Conservation (phyloP, 2,113 vertebrate species). For the Noturus placidus region DNA sequence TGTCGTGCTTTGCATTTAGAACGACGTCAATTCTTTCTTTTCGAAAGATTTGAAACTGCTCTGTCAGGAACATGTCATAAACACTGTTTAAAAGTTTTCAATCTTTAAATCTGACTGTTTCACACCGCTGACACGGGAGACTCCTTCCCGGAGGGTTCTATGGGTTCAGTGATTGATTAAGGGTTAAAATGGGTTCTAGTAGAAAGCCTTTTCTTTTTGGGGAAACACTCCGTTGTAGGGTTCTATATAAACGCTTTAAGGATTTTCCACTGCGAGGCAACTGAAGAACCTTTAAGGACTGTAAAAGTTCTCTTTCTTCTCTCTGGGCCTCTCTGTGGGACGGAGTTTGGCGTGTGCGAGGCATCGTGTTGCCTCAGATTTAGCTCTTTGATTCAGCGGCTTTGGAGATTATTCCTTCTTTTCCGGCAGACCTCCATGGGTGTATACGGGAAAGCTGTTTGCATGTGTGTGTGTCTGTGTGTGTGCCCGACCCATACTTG, state of each 20-base stretch:
- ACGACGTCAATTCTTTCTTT: background rate
- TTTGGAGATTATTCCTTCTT: constrained; percentile 16
- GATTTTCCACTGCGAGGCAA: background rate
- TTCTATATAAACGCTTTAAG: background rate
- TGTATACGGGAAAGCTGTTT: background rate
- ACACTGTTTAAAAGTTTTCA: no score
- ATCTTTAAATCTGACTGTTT: background rate
- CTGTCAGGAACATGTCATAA: background rate
- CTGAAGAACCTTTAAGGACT: background rate
- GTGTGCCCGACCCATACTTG: constrained; percentile 9
- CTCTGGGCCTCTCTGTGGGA: background rate
- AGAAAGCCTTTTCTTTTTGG: background rate
- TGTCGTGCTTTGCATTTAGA: background rate
- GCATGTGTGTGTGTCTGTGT: background rate
- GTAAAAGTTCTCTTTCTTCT: background rate
- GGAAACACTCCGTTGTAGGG: background rate
- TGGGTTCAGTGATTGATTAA: background rate
- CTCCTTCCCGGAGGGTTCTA: background rate
- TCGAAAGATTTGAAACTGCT: background rate
- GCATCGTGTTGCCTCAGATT: constrained; percentile 9
- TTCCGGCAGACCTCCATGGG: background rate
- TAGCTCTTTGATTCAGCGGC: constrained; percentile 18
- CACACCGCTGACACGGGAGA: background rate
- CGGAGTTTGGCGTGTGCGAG: background rate
- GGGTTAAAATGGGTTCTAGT: background rate